Base-by-base conservation (phyloP, 35 echinoderm and acorn worm species). In the Apostichopus japonicus region DNA sequence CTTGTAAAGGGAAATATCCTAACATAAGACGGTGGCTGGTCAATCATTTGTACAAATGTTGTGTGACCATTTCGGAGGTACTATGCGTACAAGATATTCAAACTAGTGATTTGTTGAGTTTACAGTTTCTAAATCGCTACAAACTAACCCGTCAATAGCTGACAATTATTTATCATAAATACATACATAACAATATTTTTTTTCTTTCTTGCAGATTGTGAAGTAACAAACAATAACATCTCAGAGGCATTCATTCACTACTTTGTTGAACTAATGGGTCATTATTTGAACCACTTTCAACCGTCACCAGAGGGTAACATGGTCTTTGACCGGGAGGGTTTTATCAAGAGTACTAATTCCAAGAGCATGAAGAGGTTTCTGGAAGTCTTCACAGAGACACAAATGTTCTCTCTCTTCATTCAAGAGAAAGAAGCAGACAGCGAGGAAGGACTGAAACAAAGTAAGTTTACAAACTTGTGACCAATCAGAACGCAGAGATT, bases 401-500 rank as follows among this genome's bases (percentile, higher is more conserved):
- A 98, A 84, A 98, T 98, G 97, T 98, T 98, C 88, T 96, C 97
- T 7, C 72, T 98, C 25, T 98, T 98, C 77, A 98, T 98, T 55
- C 97, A 98, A 82, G 97, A 98, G 87, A 96, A 96, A 51, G 97
- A 98, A 76, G 57, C 95, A 8, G 96, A 98, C 44, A 94, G 93
- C 8, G 95, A 94, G 7, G 87, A 94, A 80, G 95, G 94, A 24
- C 90, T 96, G 6, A 22, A 65, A 51, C 97, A 98, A 95, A 95
- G 97, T 98, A 81, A 91, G 61, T 78, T 14, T 90, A 56, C 4
- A 9, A 44, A 44, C 33, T 44, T 44, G 33, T 44, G 33, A 44
- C 33, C 33, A 44, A 44, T 44, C 33, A 44, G 2, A 44, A 44
- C 33, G 3, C 0, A 44, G 2, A 44, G 33, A 44, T 44, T 44